Evolutionary conservation across 1,140 invertebrate species (phyloP).

Genomic region (Hyles euphorbiae): DNA sequence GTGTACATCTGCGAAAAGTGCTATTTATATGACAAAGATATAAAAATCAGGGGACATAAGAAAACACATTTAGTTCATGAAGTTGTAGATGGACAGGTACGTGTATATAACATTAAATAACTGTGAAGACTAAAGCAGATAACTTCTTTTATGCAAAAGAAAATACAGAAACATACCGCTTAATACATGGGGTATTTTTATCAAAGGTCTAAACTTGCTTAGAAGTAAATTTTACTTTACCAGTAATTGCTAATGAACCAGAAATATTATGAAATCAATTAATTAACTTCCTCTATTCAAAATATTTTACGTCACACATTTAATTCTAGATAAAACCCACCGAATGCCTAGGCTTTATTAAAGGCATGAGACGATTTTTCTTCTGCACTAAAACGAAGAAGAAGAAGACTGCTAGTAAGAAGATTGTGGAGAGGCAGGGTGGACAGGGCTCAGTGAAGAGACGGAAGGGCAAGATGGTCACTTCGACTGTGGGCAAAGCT

Average conservation of each 20-base stretch:
- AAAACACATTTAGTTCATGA: constrained; percentile 67
- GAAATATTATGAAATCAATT: too few species aligned
- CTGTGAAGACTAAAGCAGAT: too few species aligned
- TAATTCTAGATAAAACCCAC: constrained; percentile 48
- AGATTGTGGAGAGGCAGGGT: constrained; percentile 21
- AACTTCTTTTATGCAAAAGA: too few species aligned
- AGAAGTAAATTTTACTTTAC: too few species aligned
- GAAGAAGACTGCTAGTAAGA: constrained; percentile 41
- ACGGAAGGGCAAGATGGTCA: constrained; percentile 54
- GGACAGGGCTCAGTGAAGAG: constrained; percentile 18
- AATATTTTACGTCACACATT: too few species aligned
- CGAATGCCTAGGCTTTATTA: constrained; percentile 60
- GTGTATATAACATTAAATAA: constrained; percentile 2
- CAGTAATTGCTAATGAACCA: too few species aligned
- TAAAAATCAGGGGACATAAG: constrained; percentile 54
- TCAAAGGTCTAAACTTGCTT: too few species aligned
- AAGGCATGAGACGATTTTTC: constrained; percentile 56
- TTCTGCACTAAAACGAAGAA: constrained; percentile 66
- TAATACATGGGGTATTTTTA: too few species aligned
- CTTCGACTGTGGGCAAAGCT: constrained; percentile 70
- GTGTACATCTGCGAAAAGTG: constrained; percentile 70
- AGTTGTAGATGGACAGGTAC: constrained; percentile 65
- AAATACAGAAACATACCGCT: too few species aligned
- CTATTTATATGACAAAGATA: constrained; percentile 64
- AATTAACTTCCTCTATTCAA: too few species aligned